phyloP scores from a whole-genome alignment of 2,797 vertebrate species.

The Lerista edwardsae region DNA sequence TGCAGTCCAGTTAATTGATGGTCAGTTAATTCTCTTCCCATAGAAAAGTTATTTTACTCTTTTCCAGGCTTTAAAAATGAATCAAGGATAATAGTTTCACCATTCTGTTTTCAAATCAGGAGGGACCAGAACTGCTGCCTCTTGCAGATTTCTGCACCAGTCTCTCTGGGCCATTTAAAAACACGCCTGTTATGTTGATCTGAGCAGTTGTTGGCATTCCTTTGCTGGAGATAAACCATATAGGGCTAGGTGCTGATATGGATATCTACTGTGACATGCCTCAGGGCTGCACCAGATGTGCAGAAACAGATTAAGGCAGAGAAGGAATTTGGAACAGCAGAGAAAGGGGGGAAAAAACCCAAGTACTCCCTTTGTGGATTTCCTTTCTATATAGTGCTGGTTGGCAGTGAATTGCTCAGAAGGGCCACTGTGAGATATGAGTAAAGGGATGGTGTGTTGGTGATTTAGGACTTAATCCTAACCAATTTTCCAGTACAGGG shows the following conservation, averaged over 20 bases:
- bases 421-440: no score
- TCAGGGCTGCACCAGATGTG: neutral
- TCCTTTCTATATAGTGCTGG: neutral
- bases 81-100: neutral
- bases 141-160: neutral
- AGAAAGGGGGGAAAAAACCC: neutral
- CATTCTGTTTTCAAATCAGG: neutral
- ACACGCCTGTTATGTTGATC: neutral
- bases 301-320: neutral
- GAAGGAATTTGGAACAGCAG: neutral
- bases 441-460: no score
- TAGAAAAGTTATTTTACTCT: neutral
- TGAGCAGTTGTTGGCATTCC: neutral
- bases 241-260: neutral
- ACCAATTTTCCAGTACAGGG: no score
- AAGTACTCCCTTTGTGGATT: neutral
- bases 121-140: neutral
- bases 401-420: neutral
- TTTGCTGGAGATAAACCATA: neutral
- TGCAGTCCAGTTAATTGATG: neutral
- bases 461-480: no score
- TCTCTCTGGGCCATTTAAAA: neutral
- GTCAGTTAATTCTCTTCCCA: neutral
- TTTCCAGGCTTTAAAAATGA: neutral
- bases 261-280: neutral